Evolutionary conservation across 2,888 invertebrate genomes (phyloP).

Genomic region (Trissoscelio sp.): DNA sequence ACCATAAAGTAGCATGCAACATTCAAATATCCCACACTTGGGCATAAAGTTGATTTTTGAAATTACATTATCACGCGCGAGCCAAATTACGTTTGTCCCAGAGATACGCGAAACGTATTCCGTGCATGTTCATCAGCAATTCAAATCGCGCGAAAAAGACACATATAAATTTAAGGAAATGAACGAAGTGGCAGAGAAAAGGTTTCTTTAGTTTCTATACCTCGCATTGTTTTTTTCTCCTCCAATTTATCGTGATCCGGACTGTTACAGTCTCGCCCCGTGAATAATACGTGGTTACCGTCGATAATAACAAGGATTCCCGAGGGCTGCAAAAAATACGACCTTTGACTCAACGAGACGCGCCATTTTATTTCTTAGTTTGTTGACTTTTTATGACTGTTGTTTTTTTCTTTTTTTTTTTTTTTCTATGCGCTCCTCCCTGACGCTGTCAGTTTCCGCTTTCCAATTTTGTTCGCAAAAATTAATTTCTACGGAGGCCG

Average conservation of each 20-base stretch:
- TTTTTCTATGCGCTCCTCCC: not conserved
- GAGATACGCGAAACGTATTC: slow-evolving; percentile 7
- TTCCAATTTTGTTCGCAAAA: slow-evolving; percentile 22
- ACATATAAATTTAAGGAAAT: slow-evolving; percentile 32
- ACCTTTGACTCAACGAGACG: slow-evolving; percentile 17
- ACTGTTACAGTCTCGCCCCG: not conserved
- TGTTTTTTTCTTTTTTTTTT: not conserved
- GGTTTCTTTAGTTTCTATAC: slow-evolving; percentile 7
- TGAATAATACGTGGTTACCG: slow-evolving; percentile 24
- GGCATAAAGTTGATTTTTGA: slow-evolving; percentile 18
- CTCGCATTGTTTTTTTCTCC: not conserved
- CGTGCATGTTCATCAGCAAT: slow-evolving; percentile 5
- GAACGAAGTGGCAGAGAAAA: slow-evolving; percentile 17
- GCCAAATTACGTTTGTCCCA: not conserved
- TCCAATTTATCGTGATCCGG: slow-evolving; percentile 24
- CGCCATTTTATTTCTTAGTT: slow-evolving; percentile 41
- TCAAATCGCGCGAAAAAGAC: slow-evolving; percentile 1
- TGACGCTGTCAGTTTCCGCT: not conserved
- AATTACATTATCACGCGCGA: slow-evolving; percentile 2
- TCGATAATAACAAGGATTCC: slow-evolving; percentile 37
- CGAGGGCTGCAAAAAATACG: slow-evolving; percentile 18
- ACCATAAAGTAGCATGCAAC: too few species aligned
- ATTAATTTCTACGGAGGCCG: slow-evolving; percentile 31
- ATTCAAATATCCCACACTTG: not conserved
- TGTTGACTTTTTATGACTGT: slow-evolving; percentile 22